phyloP scores from a whole-genome alignment of 1,140 invertebrate species.

The Hyles euphorbiae region DNA sequence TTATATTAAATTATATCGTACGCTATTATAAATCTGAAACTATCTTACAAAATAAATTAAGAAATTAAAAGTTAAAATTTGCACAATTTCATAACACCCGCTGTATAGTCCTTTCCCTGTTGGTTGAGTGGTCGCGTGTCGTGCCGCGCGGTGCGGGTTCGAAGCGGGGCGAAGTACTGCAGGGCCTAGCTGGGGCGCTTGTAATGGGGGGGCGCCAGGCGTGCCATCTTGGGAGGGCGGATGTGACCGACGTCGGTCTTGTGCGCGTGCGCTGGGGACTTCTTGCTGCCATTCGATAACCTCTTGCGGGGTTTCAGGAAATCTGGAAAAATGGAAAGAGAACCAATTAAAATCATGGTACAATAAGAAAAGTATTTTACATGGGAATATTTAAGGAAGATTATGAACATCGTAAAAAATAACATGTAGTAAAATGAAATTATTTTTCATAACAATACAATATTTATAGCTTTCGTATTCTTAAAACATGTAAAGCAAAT shows the following conservation, averaged over 20 bases:
- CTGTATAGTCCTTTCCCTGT: neutral
- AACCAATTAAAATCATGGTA: neutral
- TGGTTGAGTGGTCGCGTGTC: neutral
- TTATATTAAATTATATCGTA: constrained; percentile 23
- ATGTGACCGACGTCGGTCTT: constrained; percentile 61
- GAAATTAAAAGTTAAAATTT: constrained; percentile 57
- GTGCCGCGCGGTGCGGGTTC: constrained; percentile 16
- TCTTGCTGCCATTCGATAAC: constrained; percentile 55
- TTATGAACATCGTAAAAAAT: too few species aligned
- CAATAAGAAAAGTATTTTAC: too few species aligned
- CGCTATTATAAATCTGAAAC: constrained; percentile 44
- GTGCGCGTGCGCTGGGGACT: constrained; percentile 57
- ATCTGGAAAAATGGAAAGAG: constrained; percentile 52
- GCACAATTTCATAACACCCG: constrained; percentile 24
- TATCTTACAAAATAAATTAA: constrained; percentile 71
- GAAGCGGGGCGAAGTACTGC: constrained; percentile 9
- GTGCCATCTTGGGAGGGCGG: constrained; percentile 62
- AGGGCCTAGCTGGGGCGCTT: constrained; percentile 60
- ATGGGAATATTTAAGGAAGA: too few species aligned
- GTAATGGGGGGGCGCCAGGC: constrained; percentile 53
- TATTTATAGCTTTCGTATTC: too few species aligned
- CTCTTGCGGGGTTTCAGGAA: constrained; percentile 69
- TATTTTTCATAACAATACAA: too few species aligned
- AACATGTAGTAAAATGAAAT: too few species aligned
- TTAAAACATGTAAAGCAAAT: neutral